Evolutionary conservation across 2,797 vertebrate genomes (phyloP).

Genomic region (Lemur catta): DNA sequence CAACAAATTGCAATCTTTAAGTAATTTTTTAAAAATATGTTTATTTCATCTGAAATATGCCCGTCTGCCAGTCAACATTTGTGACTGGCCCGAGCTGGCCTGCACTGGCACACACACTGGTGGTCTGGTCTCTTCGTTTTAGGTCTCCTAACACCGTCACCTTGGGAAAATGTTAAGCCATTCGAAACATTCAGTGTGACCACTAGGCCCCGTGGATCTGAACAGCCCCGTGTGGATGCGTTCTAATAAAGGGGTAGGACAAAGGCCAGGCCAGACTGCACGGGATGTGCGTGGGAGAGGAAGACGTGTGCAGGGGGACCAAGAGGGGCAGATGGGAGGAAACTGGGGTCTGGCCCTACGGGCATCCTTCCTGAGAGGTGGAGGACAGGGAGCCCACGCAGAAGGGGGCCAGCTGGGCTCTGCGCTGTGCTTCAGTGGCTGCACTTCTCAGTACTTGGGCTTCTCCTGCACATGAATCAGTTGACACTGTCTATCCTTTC

Average conservation of each 20-base stretch:
- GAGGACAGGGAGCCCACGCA: background rate
- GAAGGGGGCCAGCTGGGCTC: background rate
- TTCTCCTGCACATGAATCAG: background rate
- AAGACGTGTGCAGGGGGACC: background rate
- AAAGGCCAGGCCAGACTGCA: background rate
- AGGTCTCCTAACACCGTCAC: background rate
- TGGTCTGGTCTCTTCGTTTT: background rate
- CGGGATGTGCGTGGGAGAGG: background rate
- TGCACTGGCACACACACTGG: background rate
- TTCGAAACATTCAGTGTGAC: background rate
- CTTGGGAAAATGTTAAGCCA: background rate
- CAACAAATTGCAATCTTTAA: background rate
- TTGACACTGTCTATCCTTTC: background rate
- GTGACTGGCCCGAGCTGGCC: background rate
- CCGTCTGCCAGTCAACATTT: background rate
- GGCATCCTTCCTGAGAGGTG: background rate
- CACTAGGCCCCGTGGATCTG: background rate
- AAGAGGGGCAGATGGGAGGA: background rate
- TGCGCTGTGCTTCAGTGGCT: background rate
- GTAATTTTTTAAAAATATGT: background rate
- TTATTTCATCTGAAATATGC: background rate
- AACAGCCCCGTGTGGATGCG: background rate
- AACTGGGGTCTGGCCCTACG: rapidly evolving
- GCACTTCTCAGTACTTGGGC: background rate
- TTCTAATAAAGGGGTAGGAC: background rate